Percentiles rank a stretch among this genome's conserved stretches.
Conservation (phyloP, 2,113 vertebrate species). For the Tichodroma muraria region DNA sequence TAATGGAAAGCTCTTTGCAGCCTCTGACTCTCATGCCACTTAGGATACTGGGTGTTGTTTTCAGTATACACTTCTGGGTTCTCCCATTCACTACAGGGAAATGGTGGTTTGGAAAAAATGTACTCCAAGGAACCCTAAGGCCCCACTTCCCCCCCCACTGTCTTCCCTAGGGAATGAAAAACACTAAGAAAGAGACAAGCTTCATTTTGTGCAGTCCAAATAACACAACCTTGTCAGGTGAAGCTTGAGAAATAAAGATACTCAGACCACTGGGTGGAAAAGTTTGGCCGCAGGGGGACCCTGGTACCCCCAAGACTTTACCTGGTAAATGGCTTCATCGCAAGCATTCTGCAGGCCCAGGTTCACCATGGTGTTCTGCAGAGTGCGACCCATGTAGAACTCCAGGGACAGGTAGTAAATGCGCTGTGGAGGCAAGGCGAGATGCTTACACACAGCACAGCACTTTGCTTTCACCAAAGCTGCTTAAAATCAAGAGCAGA, state of each 20-base stretch:
- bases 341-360: slow-evolving; percentile 84
- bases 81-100: neutral
- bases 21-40: neutral
- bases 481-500: neutral
- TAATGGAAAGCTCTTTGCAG: neutral
- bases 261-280: accelerated
- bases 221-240: neutral
- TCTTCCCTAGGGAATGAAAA: neutral
- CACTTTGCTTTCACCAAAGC: neutral
- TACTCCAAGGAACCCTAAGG: neutral
- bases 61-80: neutral
- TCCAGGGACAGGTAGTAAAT: slow-evolving; percentile 88
- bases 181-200: neutral
- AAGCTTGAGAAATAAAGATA: neutral
- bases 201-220: neutral
- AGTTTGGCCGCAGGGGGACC: neutral
- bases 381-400: slow-evolving; percentile 89
- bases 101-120: neutral
- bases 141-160: accelerated
- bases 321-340: slow-evolving; percentile 88
- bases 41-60: neutral
- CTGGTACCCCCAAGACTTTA: neutral
- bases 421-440: slow-evolving; percentile 26
- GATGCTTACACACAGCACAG: neutral
- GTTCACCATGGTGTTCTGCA: slow-evolving; percentile 92